Evolutionary conservation across 2,888 invertebrate species (phyloP), one percentile per base, ranked within the genome.

Genomic region (Diabrotica balteata): DNA sequence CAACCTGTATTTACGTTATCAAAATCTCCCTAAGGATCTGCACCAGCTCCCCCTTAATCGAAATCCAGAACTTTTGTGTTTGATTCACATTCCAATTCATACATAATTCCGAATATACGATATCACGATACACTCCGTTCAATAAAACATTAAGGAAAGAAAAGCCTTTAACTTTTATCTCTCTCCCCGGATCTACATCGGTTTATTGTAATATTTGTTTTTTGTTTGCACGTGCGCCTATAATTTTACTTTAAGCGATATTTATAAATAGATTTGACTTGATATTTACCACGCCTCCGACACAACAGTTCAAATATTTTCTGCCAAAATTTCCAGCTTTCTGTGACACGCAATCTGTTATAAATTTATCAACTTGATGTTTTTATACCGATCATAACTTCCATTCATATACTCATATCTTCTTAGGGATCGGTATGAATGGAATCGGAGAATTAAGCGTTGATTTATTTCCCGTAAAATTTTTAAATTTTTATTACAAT

Each of bases 201-300:
- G 42, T 50, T 54, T 57, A 47, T 57, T 49, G 32, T 57, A 49
- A 63, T 63, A 63, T 63, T 63, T 63, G 63, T 57, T 63, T 63
- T 32, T 63, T 57, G 9, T 47, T 63, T 55, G n/a, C 44, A 51
- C 51, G 55, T 9, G 17, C 32, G 22, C 11, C 44, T 57, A 57
- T 63, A 63, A 63, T 63, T 63, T 63, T 57, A 51, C 8, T 44
- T 46, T 63, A 57, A 57, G 50, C 45, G 42, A 63, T 57, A 63
- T 63, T 57, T 63, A 63, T 63, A 63, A 63, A 63, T 63, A 63
- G 63, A 57, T 50, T 63, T 63, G 57, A 22, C 43, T 55, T 49
- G 43, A 49, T 55, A 50, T 63, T 63, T 63, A 44, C 10, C 55
- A 55, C 55, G 47, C 43, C 43, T 54, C 22, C 49, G 17, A 55